These are phyloP conservation scores for Kryptolebias marmoratus DNA, from an alignment of 2,113 vertebrate genomes.

Conservation along the genomic window DNA sequence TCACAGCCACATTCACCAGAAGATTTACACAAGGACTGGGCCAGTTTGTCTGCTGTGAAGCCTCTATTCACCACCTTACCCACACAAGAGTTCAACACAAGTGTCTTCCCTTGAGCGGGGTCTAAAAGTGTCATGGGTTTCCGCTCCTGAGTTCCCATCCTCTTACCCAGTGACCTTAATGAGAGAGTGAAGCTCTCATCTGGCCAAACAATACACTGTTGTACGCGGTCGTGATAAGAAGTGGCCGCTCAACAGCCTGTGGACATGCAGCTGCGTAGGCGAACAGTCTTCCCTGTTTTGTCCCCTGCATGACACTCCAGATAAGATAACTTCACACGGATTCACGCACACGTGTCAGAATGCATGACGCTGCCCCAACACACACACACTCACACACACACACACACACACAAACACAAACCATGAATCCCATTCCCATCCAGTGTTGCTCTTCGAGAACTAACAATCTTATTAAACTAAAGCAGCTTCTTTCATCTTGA, in stretches of 20 bases:
- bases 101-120: conserved; percentile 64
- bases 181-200: conserved; percentile 69
- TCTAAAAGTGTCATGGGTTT: conserved; percentile 71
- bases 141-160: conserved; percentile 62
- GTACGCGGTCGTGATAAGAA: conserved; percentile 63
- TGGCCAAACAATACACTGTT: conserved; percentile 75
- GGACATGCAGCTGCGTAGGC: conserved; percentile 74
- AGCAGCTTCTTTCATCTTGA: conserved; percentile 62
- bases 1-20: conserved; percentile 32
- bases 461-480: conserved; percentile 60
- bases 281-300: conserved; percentile 61
- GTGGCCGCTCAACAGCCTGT: conserved; percentile 67
- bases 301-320: conserved; percentile 48
- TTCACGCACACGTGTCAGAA: conserved; percentile 50
- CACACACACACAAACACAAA: conserved; percentile 4
- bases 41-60: conserved; percentile 45
- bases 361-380: conserved; percentile 22
- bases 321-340: conserved; percentile 63
- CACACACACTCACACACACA: conserved; percentile 1
- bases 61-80: conserved; percentile 54
- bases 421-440: conserved; percentile 53
- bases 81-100: conserved; percentile 68
- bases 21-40: conserved; percentile 49
- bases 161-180: conserved; percentile 74
- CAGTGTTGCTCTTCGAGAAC: conserved; percentile 55